Conservation (phyloP, 2,888 invertebrate species). For the Drosophila cracens region DNA sequence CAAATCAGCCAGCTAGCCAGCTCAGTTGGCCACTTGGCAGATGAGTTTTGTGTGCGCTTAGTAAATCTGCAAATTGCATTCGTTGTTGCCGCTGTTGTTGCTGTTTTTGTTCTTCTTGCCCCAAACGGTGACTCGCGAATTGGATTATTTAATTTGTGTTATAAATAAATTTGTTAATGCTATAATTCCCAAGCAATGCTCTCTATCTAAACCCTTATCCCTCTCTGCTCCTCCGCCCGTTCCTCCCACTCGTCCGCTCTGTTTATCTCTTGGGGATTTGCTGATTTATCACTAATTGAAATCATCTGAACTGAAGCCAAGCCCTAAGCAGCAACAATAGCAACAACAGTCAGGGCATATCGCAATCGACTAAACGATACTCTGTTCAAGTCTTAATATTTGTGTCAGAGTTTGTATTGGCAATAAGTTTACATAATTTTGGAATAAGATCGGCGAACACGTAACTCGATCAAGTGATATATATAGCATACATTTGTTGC, state of each 20-base stretch:
- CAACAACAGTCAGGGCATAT: background rate
- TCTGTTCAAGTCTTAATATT: background rate
- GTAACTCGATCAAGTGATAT: background rate
- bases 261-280: conserved; percentile 13
- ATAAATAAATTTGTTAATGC: conserved; percentile 77
- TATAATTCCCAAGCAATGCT: conserved; percentile 43
- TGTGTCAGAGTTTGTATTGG: background rate
- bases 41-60: conserved; percentile 34
- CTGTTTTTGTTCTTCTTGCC: conserved; percentile 30
- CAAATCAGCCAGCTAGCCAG: conserved; percentile 10
- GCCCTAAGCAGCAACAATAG: conserved; percentile 24
- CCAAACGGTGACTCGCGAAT: conserved; percentile 50
- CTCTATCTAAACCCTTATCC: conserved; percentile 1
- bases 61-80: conserved; percentile 72
- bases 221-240: no score
- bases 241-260: background rate
- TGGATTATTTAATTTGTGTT: conserved; percentile 77
- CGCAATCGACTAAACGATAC: conserved; percentile 2
- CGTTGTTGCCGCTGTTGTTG: conserved; percentile 30
- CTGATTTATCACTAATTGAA: conserved; percentile 68
- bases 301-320: conserved; percentile 49
- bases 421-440: background rate
- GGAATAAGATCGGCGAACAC: background rate
- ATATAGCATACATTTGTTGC: background rate
- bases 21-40: conserved; percentile 28